These are phyloP conservation scores for Gymnogyps californianus DNA, from an alignment of 2,113 vertebrate species.

Conservation along the genomic window DNA sequence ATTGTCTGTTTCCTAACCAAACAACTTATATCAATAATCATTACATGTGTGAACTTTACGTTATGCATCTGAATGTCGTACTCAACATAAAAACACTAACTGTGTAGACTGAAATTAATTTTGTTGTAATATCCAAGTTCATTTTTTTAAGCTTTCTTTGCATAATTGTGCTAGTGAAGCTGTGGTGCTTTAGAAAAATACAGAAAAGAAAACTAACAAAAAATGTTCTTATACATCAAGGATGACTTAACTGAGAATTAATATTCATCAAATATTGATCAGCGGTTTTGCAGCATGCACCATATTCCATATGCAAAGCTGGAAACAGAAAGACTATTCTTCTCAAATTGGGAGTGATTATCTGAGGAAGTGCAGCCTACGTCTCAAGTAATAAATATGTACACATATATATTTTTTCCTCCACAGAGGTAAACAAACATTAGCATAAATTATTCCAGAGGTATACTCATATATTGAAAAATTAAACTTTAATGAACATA, in stretches of 20 bases:
- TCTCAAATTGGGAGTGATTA: not conserved
- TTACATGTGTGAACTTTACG: not conserved
- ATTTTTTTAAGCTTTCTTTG: not conserved
- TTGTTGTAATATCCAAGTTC: not conserved
- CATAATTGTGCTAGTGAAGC: not conserved
- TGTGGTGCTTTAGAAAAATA: not conserved
- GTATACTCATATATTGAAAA: not conserved
- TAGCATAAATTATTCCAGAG: not conserved
- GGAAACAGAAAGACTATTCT: not conserved
- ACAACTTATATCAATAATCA: not conserved
- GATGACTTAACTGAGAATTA: not conserved
- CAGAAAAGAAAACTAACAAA: not conserved
- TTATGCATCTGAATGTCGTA: not conserved
- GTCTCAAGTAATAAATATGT: not conserved
- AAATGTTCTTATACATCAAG: not conserved
- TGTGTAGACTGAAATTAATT: not conserved
- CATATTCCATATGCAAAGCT: not conserved
- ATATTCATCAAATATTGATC: not conserved
- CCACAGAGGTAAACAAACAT: not conserved
- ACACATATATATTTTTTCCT: not conserved
- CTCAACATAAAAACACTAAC: accelerated
- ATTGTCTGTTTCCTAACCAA: not conserved
- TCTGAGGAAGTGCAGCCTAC: not conserved
- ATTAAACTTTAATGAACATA: not conserved
- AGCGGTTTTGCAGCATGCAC: not conserved